These are phyloP conservation scores for Grammomys dolichurus DNA, from an alignment of 2,113 vertebrate genomes.

Conservation along the genomic window DNA sequence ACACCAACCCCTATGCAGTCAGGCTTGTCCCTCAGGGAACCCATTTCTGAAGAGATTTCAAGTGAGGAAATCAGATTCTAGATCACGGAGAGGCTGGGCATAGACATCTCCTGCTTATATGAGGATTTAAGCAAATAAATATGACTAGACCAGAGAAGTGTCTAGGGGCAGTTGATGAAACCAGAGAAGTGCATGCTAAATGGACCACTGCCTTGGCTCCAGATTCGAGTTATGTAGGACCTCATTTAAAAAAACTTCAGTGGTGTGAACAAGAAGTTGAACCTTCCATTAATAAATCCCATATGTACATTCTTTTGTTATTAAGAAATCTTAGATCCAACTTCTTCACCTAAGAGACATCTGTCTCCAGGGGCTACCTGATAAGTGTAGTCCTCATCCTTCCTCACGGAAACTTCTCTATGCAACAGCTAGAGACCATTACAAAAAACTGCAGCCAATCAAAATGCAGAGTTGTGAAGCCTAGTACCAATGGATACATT, in stretches of 20 bases:
- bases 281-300: not conserved
- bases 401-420: not conserved
- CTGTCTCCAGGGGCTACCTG: not conserved
- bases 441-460: not conserved
- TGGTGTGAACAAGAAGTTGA: not conserved
- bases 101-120: too few species aligned
- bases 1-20: too few species aligned
- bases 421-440: not conserved
- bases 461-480: not conserved
- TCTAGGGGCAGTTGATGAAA: not conserved
- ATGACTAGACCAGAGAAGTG: not conserved
- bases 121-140: not conserved
- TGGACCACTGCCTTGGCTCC: not conserved
- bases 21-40: too few species aligned
- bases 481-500: too few species aligned
- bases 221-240: not conserved
- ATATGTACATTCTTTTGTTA: not conserved
- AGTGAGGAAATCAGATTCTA: too few species aligned
- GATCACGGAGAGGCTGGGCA: too few species aligned
- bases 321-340: not conserved
- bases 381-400: not conserved
- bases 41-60: too few species aligned
- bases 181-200: not conserved
- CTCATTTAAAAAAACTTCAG: not conserved
- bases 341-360: not conserved